A percentile compares a stretch with the other conserved stretches of the same genome.
Conservation (phyloP, 2,113 vertebrate species). For the Poeciliopsis turrubarensis region DNA sequence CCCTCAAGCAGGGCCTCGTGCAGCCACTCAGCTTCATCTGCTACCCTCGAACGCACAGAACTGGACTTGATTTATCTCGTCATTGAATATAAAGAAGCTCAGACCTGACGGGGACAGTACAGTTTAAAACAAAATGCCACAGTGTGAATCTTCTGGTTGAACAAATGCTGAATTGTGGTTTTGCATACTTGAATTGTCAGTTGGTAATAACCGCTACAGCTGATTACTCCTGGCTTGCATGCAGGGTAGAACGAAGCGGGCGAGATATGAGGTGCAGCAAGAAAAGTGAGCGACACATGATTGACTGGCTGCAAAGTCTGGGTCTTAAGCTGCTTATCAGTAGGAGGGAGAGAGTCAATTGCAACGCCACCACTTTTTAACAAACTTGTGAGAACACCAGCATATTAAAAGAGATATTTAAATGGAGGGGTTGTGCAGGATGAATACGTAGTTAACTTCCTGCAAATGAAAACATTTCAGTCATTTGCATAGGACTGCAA, state of each 20-base stretch:
- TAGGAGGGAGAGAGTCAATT: slow-evolving; percentile 56
- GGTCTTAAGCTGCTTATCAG: slow-evolving; percentile 71
- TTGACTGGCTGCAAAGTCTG: slow-evolving; percentile 61
- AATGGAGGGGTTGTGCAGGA: slow-evolving; percentile 35
- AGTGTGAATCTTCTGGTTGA: slow-evolving; percentile 4
- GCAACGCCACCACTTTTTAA: slow-evolving; percentile 72
- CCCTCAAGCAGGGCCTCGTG: slow-evolving; percentile 28
- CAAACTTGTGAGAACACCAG: slow-evolving; percentile 57
- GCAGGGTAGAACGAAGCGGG: slow-evolving; percentile 26
- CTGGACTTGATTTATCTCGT: slow-evolving; percentile 6
- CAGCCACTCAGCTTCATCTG: slow-evolving; percentile 34
- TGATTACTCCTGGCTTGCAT: slow-evolving; percentile 25
- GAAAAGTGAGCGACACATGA: slow-evolving; percentile 43
- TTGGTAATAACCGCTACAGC: slow-evolving; percentile 28
- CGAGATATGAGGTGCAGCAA: slow-evolving; percentile 31
- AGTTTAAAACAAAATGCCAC: slow-evolving; percentile 9
- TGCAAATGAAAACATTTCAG: slow-evolving; percentile 12
- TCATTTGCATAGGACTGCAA: slow-evolving; percentile 26
- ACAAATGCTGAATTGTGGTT: slow-evolving; percentile 12
- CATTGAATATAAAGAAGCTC: slow-evolving; percentile 5
- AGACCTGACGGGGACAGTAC: neutral
- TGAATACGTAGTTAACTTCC: slow-evolving; percentile 37
- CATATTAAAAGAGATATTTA: slow-evolving; percentile 61
- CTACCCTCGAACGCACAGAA: slow-evolving; percentile 3
- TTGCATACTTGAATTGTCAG: slow-evolving; percentile 9